Conservation (phyloP, 2,113 vertebrate genomes). For the Colistium nudipinnis region DNA sequence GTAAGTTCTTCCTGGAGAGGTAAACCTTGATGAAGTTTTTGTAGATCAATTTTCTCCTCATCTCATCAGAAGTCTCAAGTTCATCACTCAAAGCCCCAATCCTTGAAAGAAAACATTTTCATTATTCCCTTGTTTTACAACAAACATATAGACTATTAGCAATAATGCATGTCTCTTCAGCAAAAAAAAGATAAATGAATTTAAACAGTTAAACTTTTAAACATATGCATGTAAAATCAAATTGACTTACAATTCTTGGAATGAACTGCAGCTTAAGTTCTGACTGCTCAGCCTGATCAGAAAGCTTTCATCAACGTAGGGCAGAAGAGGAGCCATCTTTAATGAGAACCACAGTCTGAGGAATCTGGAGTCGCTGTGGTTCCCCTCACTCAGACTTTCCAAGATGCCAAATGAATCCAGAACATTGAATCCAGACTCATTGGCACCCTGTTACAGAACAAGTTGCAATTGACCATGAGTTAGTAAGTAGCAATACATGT, state of each 20-base stretch:
- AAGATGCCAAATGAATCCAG: constrained; percentile 58
- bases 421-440: constrained; percentile 33
- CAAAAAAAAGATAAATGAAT: too few species aligned
- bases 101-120: constrained; percentile 17
- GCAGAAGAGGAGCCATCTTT: constrained; percentile 56
- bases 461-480: background rate
- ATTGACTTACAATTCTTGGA: constrained; percentile 60
- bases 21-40: constrained; percentile 47
- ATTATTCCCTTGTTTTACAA: background rate
- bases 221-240: background rate
- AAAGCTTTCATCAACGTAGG: constrained; percentile 30
- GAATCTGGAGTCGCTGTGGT: constrained; percentile 42
- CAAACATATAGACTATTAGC: background rate
- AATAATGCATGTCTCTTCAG: too few species aligned
- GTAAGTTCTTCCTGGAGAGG: constrained; percentile 35
- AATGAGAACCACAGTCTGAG: constrained; percentile 55
- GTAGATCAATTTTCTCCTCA: constrained; percentile 30
- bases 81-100: constrained; percentile 21
- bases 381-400: constrained; percentile 35
- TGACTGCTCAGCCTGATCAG: constrained; percentile 37
- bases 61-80: background rate
- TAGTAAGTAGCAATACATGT: background rate
- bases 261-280: constrained; percentile 63
- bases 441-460: constrained; percentile 32
- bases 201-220: background rate